Base-by-base conservation (phyloP, 2,113 vertebrate species). In the Sinocyclocheilus rhinocerous region DNA sequence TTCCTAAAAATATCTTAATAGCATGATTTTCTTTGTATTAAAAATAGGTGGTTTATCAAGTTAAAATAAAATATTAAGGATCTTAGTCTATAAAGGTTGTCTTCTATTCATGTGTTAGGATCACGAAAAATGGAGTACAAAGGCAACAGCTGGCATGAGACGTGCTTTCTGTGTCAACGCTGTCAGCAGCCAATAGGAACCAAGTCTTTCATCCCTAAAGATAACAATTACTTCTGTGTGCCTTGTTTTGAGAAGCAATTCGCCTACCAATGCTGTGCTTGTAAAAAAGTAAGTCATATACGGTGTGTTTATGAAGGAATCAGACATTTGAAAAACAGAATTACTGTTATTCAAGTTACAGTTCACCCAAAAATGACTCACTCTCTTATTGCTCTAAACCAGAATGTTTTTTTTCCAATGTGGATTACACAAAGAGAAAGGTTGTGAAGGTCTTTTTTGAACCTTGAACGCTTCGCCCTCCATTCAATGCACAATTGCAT, bases 51-150 rank as follows among this genome's bases (percentile, higher is more conserved):
- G 57, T 61, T 61, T 61, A 61, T 61, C 0, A 61, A 61, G 26
- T 33, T 16, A 6, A 69, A 55, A 39, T 75, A 15, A 48, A 48
- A 48, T 24, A n/a, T 76, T 50, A 24, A 50, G 42, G n/a, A 76
- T 48, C n/a, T 15, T 22, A 16, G 73, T 15, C 39, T 75, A 45
- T 29, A 26, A 52, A 76, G 15, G 24, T 76, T 48, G 33, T 29
- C 22, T 18, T 83, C 59, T 20, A 84, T 78, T 70, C 87, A 36
- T 88, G 82, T 89, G 85, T 75, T 93, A 99, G 98, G 98, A 72
- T 97, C 98, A 73, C 97, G 98, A 85, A 99, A 99, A 95, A 99
- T 99, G 97, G 98, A 99, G 89, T 97, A 99, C 89, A 98, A 97
- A 91, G 97, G 97, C 85, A 98, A 95, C 93, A 99, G 97, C 94